Base-by-base conservation (phyloP, 2,113 vertebrate species). In the Micronycteris hirsuta region DNA sequence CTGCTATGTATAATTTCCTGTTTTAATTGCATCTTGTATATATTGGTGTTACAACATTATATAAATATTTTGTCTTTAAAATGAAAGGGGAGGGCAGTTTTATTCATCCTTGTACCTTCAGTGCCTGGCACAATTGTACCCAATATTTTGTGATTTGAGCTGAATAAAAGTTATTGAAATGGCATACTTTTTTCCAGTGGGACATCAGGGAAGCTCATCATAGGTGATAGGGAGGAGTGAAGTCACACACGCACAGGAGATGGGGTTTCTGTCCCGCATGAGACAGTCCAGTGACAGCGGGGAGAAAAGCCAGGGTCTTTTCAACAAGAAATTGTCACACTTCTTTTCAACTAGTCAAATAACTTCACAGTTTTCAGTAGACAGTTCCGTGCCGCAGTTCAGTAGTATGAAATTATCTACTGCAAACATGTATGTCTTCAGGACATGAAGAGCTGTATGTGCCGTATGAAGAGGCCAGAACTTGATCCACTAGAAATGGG, bases 141-240 rank as follows among this genome's bases (percentile, higher is more conserved):
- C 22, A 89, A 3, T 63, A 68, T 47, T 81, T 38, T 78, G 9
- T 95, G 56, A 81, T 68, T 80, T 74, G 71, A 89, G 26, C 36
- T 73, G 17, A 52, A 52, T 47, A 86, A 81, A 82, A 96, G 47
- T 56, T 70, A 78, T n/a, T 96, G 9, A 92, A 95, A 83, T 43
- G 24, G 8, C 26, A 13, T 61, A 17, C 8, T 80, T 78, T 90
- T 83, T 84, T 41, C 54, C 80, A 87, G 78, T 36, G 58, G 26
- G 49, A 15, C 56, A 58, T 65, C 43, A 52, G 33, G 26, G 52
- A 90, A 90, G 54, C 1, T 1, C 36, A 86, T 1, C 36, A 65
- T 22, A 65, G 16, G 5, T 58, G 65, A 63, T 52, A n/a, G 80
- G 43, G 33, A 88, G 78, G 22, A 74, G 90, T 16, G 67, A 47